Percentiles rank a stretch among this genome's conserved stretches.
phyloP scores from a whole-genome alignment of 1,140 invertebrate species.

The Halictus rubicundus region DNA sequence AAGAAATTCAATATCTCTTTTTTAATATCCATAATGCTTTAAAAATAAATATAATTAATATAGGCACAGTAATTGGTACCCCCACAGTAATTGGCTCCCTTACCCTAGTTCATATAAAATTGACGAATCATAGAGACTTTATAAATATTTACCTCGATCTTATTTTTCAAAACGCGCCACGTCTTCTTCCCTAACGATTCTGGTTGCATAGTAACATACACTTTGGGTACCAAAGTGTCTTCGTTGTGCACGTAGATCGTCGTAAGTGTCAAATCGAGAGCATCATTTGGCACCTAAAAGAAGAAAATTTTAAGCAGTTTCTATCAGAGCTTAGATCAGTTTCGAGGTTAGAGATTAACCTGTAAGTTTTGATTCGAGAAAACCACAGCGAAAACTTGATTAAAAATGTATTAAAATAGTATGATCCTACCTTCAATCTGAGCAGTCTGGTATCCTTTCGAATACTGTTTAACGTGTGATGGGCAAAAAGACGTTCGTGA shows the following conservation, averaged over 20 bases:
- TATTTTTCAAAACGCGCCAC: constrained; percentile 75
- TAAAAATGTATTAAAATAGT: neutral
- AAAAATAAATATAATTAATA: too few species aligned
- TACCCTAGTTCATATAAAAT: too few species aligned
- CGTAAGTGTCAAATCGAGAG: constrained; percentile 71
- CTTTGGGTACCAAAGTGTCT: constrained; percentile 71
- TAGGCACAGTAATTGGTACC: too few species aligned
- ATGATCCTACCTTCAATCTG: constrained; percentile 59
- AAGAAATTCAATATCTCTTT: too few species aligned
- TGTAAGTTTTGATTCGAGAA: too few species aligned
- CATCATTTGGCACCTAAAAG: constrained; percentile 72
- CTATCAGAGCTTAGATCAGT: too few species aligned
- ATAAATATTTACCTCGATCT: constrained; percentile 71
- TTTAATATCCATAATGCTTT: too few species aligned
- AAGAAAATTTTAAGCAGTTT: neutral
- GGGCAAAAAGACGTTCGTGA: constrained; percentile 75
- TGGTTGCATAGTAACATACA: constrained; percentile 70
- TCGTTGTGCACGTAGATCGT: constrained; percentile 71
- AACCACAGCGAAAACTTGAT: too few species aligned
- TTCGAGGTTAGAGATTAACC: too few species aligned
- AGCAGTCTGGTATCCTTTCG: constrained; percentile 68
- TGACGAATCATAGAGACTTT: too few species aligned
- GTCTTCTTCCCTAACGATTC: constrained; percentile 73
- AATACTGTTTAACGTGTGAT: constrained; percentile 77
- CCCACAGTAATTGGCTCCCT: too few species aligned